A percentile compares a stretch with the other conserved stretches of the same genome.
Evolutionary conservation across 2,797 vertebrate genomes (phyloP).

Genomic region (Acrossocheilus wenchowensis): DNA sequence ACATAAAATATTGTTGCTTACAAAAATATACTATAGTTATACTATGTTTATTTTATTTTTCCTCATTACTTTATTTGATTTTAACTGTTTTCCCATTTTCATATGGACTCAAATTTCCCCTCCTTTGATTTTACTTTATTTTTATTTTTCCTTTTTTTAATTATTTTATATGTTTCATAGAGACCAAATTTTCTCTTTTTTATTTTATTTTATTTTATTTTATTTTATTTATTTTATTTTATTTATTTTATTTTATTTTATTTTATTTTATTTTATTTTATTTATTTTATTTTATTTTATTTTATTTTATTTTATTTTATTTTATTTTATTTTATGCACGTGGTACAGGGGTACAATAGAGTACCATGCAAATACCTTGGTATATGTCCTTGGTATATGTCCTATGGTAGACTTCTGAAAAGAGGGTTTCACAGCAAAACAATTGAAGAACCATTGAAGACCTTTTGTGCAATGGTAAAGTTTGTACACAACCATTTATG

Average conservation of each 20-base stretch:
- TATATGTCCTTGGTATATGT: neutral
- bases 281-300: neutral
- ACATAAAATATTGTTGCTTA: neutral
- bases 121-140: no score
- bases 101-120: no score
- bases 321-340: slow-evolving; percentile 45
- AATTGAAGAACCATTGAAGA: no score
- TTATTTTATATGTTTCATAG: no score
- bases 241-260: neutral
- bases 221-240: slow-evolving; percentile 46
- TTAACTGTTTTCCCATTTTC: no score
- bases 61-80: no score
- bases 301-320: no score
- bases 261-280: no score
- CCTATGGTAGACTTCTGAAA: neutral
- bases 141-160: no score
- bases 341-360: neutral
- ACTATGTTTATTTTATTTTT: neutral
- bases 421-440: no score
- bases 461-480: neutral
- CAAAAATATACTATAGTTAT: neutral
- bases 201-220: slow-evolving; percentile 6
- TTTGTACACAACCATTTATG: neutral
- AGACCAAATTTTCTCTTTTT: no score
- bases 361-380: neutral